phyloP scores from a whole-genome alignment of 2,113 vertebrate species.

The Oceanodroma tethys region DNA sequence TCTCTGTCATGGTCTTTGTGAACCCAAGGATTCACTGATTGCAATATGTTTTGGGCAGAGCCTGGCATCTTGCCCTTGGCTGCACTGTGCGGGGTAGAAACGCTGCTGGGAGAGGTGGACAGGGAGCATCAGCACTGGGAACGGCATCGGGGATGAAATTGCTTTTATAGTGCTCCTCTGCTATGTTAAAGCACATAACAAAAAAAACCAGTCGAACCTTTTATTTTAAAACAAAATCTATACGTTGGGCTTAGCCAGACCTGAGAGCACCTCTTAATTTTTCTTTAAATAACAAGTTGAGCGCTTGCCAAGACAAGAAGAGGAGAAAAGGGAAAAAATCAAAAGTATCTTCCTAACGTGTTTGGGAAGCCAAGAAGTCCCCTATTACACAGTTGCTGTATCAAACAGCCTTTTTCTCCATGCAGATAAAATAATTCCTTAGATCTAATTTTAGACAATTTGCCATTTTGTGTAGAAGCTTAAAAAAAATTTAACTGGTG shows the following conservation, averaged over 20 bases:
- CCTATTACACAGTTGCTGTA: background rate
- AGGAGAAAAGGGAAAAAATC: background rate
- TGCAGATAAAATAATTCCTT: constrained; percentile 44
- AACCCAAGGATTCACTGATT: background rate
- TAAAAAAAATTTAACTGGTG: background rate
- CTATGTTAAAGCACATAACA: background rate
- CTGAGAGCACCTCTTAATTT: background rate
- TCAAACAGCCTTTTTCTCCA: constrained; percentile 17
- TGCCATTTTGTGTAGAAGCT: background rate
- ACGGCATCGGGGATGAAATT: background rate
- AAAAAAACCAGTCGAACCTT: background rate
- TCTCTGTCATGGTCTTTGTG: fast-evolving
- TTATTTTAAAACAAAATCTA: background rate
- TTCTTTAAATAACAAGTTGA: background rate
- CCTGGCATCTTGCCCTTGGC: background rate
- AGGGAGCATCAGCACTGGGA: background rate
- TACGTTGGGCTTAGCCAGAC: background rate
- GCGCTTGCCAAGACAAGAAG: background rate
- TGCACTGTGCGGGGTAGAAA: background rate
- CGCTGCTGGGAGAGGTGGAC: background rate
- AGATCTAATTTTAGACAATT: constrained; percentile 28
- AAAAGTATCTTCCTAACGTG: background rate
- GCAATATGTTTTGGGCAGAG: background rate
- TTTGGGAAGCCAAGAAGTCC: background rate
- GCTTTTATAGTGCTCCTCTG: background rate